phyloP scores from a whole-genome alignment of 2,797 vertebrate genomes.

The Smutsia gigantea region DNA sequence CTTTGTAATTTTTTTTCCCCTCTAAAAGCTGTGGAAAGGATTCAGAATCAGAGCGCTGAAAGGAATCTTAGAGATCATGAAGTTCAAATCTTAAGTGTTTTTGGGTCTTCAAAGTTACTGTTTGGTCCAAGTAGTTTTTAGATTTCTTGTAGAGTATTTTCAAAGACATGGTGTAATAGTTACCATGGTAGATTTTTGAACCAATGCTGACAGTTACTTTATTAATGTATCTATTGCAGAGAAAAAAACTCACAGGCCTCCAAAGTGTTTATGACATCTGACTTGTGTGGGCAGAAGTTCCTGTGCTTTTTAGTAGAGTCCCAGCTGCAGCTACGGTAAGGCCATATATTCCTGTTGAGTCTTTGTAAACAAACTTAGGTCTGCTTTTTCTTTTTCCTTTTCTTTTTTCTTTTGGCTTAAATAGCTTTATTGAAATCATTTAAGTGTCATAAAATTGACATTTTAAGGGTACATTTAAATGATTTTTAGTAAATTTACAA shows the following conservation, averaged over 20 bases:
- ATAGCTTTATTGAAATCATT: conserved; percentile 19
- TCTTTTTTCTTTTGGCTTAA: neutral
- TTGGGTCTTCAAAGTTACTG: neutral
- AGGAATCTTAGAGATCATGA: neutral
- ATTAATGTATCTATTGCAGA: conserved; percentile 83
- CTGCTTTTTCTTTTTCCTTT: neutral
- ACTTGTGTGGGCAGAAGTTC: conserved; percentile 96
- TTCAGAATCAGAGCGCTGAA: neutral
- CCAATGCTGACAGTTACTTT: neutral
- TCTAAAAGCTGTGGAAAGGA: neutral
- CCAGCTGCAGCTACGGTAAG: conserved; percentile 95
- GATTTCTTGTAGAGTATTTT: conserved; percentile 52
- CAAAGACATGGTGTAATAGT: neutral
- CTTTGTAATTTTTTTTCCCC: neutral
- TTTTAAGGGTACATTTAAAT: neutral
- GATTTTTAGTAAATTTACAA: neutral
- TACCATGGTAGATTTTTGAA: neutral
- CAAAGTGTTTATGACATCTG: conserved; percentile 96
- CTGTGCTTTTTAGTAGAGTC: conserved; percentile 97
- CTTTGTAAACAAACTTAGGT: neutral
- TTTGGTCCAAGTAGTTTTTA: neutral
- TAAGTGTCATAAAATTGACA: neutral
- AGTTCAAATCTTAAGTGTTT: neutral
- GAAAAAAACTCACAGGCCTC: conserved; percentile 96
- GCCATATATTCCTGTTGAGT: neutral